Base-by-base conservation (phyloP, 1,140 invertebrate species). In the Spodoptera litura region DNA sequence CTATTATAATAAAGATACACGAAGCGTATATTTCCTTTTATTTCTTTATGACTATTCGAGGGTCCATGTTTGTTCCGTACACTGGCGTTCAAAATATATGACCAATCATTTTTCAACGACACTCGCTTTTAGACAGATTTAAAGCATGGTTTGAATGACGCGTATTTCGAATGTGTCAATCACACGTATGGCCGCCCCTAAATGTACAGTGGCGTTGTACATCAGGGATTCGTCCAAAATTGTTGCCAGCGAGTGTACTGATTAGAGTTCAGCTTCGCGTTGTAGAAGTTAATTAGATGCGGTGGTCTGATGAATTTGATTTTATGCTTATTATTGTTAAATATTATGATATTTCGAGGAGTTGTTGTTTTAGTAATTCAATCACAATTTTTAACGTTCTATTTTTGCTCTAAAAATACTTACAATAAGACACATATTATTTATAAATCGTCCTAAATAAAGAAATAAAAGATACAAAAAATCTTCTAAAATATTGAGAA, bases 101-200 rank as follows among this genome's bases (percentile, higher is more conserved):
- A 79, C 81, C 86, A 83, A 89, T 88, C 83, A 90, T 89, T 88
- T 88, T 88, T 91, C 90, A 88, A 86, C 75, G 79, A 80, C 70
- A 82, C 70, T 72, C 80, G 84, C 87, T 82, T 83, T 87, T 71
- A 72, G 82, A 80, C 83, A 78, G 81, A 83, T 87, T 84, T 81
- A 85, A 73, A 83, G 82, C 79, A 83, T 78, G 83, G 81, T 85
- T 86, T 84, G 88, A 87, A 73, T 85, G 84, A 87, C 83, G 82
- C 83, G 83, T 88, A 83, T 87, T 86, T 85, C 84, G 80, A 85
- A 89, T 90, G 83, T 81, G 90, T 89, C 89, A 90, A 89, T 91
- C 84, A 83, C 80, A 88, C 83, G 85, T 83, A 58, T 85, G 79
- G 81, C 72, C 88, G 86, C 71, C 78, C 84, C 71, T 81, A 88